phyloP scores from a whole-genome alignment of 2,888 invertebrate species.

The Teleiodes luculella region DNA sequence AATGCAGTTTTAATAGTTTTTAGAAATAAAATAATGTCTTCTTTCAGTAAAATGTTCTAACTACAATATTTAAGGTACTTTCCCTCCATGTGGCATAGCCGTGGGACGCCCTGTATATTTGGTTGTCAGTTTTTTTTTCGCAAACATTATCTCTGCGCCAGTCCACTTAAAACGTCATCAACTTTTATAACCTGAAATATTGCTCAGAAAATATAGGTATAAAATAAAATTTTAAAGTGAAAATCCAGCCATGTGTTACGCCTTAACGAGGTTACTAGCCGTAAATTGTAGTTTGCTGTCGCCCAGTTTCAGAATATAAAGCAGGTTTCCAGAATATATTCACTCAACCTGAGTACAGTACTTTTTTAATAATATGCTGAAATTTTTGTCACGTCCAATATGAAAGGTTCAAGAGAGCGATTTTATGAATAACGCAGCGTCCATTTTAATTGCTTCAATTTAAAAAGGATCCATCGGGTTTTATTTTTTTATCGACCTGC shows the following conservation, averaged over 20 bases:
- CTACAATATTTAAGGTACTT: too few relatives aligned
- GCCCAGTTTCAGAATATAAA: constrained; percentile 10
- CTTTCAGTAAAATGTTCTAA: too few relatives aligned
- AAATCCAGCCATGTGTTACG: constrained; percentile 16
- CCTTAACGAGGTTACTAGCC: constrained; percentile 16
- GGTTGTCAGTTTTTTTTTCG: background rate
- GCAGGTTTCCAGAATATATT: constrained; percentile 8
- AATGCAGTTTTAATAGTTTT: too few relatives aligned
- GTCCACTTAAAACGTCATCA: constrained; percentile 3
- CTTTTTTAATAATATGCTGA: background rate
- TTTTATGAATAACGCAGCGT: background rate
- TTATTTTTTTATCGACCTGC: too few relatives aligned
- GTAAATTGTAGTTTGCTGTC: constrained; percentile 19
- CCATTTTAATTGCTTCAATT: background rate
- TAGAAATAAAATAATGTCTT: too few relatives aligned
- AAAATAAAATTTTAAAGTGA: constrained; percentile 10
- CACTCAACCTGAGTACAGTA: background rate
- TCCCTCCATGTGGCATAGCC: too few relatives aligned
- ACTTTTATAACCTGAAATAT: constrained; percentile 3
- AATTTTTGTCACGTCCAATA: background rate
- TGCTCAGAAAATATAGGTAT: constrained; percentile 1
- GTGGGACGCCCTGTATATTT: too few relatives aligned
- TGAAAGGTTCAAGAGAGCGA: background rate
- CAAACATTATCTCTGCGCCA: background rate
- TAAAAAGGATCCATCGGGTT: too few relatives aligned